Evolutionary conservation across 1,140 invertebrate species (phyloP).

Genomic region (Caenorhabditis brenneri): DNA sequence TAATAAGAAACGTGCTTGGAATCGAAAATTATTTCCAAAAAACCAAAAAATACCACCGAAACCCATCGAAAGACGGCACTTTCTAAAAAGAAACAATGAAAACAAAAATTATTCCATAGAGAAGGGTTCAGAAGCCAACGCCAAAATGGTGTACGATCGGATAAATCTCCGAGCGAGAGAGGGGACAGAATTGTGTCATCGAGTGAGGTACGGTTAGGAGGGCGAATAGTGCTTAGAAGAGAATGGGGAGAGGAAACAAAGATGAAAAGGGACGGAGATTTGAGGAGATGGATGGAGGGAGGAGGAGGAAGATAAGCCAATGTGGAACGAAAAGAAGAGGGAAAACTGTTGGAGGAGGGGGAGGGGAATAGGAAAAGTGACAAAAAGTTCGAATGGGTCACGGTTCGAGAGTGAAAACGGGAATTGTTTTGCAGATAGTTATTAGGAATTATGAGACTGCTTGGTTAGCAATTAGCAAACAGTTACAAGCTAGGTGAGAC

Average conservation of each 20-base stretch:
- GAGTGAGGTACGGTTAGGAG: neutral
- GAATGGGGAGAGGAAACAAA: neutral
- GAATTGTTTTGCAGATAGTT: neutral
- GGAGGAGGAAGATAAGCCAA: slow-evolving; percentile 14
- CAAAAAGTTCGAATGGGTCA: slow-evolving; percentile 40
- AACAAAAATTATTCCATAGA: no score
- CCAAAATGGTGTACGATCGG: slow-evolving; percentile 18
- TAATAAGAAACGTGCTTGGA: no score
- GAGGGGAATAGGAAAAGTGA: neutral
- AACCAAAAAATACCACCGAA: no score
- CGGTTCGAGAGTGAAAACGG: neutral
- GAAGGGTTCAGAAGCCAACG: neutral
- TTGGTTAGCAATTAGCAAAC: neutral
- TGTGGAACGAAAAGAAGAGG: neutral
- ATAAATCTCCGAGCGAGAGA: neutral
- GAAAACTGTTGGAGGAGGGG: no score
- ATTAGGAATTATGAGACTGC: neutral
- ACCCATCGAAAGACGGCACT: no score
- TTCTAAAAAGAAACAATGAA: no score
- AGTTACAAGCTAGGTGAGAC: neutral
- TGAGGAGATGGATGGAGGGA: neutral
- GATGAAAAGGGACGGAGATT: neutral
- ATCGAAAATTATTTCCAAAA: neutral
- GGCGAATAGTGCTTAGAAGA: no score
- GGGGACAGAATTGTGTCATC: slow-evolving; percentile 37